phyloP scores from a whole-genome alignment of 2,797 vertebrate species.

The Buceros bicornis region DNA sequence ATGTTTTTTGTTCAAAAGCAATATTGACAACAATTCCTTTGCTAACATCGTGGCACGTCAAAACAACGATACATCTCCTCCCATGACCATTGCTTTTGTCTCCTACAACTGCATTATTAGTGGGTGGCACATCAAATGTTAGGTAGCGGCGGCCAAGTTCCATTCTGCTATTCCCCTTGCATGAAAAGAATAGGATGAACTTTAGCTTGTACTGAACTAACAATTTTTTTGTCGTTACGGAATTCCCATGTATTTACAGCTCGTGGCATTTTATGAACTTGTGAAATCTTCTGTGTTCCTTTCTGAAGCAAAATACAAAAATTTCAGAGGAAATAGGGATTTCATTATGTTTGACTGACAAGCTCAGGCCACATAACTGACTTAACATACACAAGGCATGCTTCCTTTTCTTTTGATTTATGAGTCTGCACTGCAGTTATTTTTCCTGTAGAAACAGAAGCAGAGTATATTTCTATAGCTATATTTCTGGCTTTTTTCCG shows the following conservation, averaged over 20 bases:
- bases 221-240: neutral
- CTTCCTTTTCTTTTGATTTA: conserved; percentile 7
- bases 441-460: conserved; percentile 3
- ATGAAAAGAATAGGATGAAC: neutral
- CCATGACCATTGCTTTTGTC: neutral
- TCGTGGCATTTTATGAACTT: neutral
- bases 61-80: neutral
- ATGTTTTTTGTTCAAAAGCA: neutral
- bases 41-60: neutral
- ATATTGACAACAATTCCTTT: neutral
- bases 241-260: neutral
- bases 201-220: neutral
- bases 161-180: neutral
- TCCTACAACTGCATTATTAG: neutral
- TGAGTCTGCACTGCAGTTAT: neutral
- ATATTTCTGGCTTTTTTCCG: neutral
- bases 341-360: conserved; percentile 17
- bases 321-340: conserved; percentile 23
- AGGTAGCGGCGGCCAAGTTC: neutral
- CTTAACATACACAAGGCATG: neutral
- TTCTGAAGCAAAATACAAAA: neutral
- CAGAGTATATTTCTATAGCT: neutral
- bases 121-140: neutral
- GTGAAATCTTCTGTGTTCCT: neutral
- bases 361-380: conserved; percentile 12